Evolutionary conservation across 2,888 invertebrate species (phyloP), one percentile per base, ranked within the genome.

Genomic region (Branchipolynoe longqiensis): DNA sequence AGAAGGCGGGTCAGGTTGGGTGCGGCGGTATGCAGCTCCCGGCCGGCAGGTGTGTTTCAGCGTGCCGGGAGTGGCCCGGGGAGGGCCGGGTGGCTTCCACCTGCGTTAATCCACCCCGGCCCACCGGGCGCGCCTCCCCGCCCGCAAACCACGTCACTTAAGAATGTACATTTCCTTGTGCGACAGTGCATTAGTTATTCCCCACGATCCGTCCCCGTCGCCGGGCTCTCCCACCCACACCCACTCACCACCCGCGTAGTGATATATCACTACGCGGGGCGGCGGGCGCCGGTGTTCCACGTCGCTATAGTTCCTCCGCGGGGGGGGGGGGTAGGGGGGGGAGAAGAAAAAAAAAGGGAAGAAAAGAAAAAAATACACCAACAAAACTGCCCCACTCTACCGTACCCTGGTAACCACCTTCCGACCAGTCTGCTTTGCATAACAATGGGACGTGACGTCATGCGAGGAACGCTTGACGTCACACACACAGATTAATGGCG

Each of bases 311-410:
- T 22, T 1, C 69, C 38, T 12, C 69, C 6, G 2, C 69, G 18
- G 1, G 3, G 38, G 3, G 38, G 14, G 38, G 6, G 38, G 0
- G 18, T 38, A 38, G 3, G 36, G 38, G 2, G 3, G 6, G 3
- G 38, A 69, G 38, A 69, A 69, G 31, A 62, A 25, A 31, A 62
- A 62, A 25, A 62, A 62, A 58, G 48, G 48, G n/a, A n/a, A n/a
- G 12, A n/a, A 4, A 58, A 58, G n/a, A 4, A 25, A 58, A 25
- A 25, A 58, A 14, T 4, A n/a, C 12, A 14, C 4, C 58, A 58
- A 12, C 6, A 8, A 4, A 31, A 64, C 28, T 31, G 2, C 38
- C 1, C 14, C 33, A 22, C 69, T 69, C 69, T 22, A 36, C 38
- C 0, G 36, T 48, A 18, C 8, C n/a, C 48, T 18, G 69, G 3